Evolutionary conservation across 2,888 invertebrate genomes (phyloP), one percentile per base, ranked within the genome.

Genomic region (Petrolisthes manimaculis): DNA sequence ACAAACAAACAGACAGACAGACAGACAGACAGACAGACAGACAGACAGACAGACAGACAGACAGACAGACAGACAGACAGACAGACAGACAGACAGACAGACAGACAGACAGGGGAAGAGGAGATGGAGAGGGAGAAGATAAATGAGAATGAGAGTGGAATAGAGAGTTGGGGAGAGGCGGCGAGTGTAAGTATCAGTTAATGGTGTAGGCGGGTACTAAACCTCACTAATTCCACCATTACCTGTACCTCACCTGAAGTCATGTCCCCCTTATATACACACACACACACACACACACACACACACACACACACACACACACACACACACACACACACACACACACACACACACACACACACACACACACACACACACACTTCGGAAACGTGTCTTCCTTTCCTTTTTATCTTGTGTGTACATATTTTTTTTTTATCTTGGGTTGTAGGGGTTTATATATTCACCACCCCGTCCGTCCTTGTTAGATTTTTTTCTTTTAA

Each of bases 161-260:
- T 8, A 53, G 54, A 77, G n/a, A 12, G 14, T 75, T n/a, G 8
- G 14, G 18, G 12, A 54, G 78, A 37, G 78, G 37, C 74, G 69
- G 37, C 37, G 71, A 56, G 56, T 78, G 69, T 56, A 78, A 78
- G 54, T n/a, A 53, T 51, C 69, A 82, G 69, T 83, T 86, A 86
- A 86, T 83, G 86, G 83, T n/a, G 18, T 12, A 69, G 82, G 12
- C 54, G 61, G 78, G 86, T 75, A 14, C 78, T 86, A 83, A 86
- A 80, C 69, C 21, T 86, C 81, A 81, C 85, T 80, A 86, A 86
- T 80, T 9, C 74, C 85, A 54, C 80, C 80, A 80, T 86, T 80
- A 86, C 37, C 80, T 86, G 86, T 80, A 80, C 54, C 86, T 86
- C 83, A 83, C 61, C 69, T n/a, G 61, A 18, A 67, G 67, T 75